Evolutionary conservation across 2,797 vertebrate species (phyloP), one percentile per base, ranked within the genome.

Genomic region (Phrynocephalus guinanensis): DNA sequence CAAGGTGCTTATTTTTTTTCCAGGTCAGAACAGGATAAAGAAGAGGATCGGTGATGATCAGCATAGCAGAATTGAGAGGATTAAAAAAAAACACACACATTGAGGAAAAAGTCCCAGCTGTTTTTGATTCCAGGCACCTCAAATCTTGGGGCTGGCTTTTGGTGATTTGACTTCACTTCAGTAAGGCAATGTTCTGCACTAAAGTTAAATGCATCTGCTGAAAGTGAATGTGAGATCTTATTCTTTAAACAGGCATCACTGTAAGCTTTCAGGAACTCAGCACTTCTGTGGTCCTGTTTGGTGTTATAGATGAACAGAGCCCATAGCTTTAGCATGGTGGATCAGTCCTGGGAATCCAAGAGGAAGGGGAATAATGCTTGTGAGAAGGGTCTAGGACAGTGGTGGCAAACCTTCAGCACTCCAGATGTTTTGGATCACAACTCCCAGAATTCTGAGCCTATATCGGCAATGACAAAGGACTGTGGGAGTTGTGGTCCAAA

Each of bases 21-120:
- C 50, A 83, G 82, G 68, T 24, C 82, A 84, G 50, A 82, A 33
- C 38, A 82, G 44, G 82, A 73, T 60, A 84, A 73, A 60, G 52
- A 60, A 79, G 52, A 79, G 22, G 67, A 26, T 38, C 24, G 66
- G 52, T 83, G n/a, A 83, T 72, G 56, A 83, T 72, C 66, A 52
- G 56, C 18, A 83, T 48, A 83, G 56, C 44, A 82, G 44, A 82
- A 15, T 18, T 63, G 77, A 38, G 44, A 38, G 8, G 4, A 6
- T 48, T 15, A 24, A 26, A 24, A 82, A 24, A 82, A 44, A 82
- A n/a, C n/a, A n/a, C n/a, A 3, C 6, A 50, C 44, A n/a, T 28
- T 5, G 66, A 15, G 44, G 38, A 52, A 44, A 72, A 33, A 9
- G 4, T 18, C 22, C 52, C 11, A 75, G n/a, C 13, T 68, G 24